These are phyloP conservation scores for Drosophila mojavensis DNA, from an alignment of 1,140 invertebrate genomes.

Conservation along the genomic window DNA sequence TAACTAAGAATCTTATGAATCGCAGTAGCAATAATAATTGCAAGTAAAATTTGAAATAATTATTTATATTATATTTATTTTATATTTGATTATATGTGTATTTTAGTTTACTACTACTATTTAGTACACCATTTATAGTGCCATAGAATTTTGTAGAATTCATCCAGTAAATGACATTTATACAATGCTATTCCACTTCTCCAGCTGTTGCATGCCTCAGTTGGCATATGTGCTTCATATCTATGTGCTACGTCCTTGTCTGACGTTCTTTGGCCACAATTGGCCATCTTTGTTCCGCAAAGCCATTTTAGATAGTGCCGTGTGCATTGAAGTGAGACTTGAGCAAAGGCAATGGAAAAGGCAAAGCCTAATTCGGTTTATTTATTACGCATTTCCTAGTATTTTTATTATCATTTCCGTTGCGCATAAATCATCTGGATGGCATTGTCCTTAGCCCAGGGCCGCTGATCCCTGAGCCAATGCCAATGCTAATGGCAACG, in stretches of 20 bases:
- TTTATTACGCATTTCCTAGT: slow-evolving; percentile 78
- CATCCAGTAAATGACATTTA: too few relatives aligned
- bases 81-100: too few relatives aligned
- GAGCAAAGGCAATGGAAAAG: slow-evolving; percentile 34
- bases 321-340: slow-evolving; percentile 58
- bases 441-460: slow-evolving; percentile 29
- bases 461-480: not conserved
- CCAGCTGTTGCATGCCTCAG: slow-evolving; percentile 18
- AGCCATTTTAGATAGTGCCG: slow-evolving; percentile 17
- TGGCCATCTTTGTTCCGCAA: slow-evolving; percentile 5
- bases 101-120: too few relatives aligned
- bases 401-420: slow-evolving; percentile 82
- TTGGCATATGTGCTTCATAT: not conserved
- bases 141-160: too few relatives aligned
- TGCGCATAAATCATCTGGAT: slow-evolving; percentile 71
- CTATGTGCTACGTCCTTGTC: too few relatives aligned
- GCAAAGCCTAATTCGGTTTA: slow-evolving; percentile 71
- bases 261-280: too few relatives aligned
- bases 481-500: not conserved
- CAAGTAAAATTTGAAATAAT: too few relatives aligned
- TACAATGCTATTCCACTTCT: not conserved
- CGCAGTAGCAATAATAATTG: too few relatives aligned
- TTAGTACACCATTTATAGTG: too few relatives aligned
- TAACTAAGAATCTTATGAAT: too few relatives aligned
- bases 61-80: too few relatives aligned